Evolutionary conservation across 2,797 vertebrate genomes (phyloP).

Genomic region (Halcyon smyrnensis): DNA sequence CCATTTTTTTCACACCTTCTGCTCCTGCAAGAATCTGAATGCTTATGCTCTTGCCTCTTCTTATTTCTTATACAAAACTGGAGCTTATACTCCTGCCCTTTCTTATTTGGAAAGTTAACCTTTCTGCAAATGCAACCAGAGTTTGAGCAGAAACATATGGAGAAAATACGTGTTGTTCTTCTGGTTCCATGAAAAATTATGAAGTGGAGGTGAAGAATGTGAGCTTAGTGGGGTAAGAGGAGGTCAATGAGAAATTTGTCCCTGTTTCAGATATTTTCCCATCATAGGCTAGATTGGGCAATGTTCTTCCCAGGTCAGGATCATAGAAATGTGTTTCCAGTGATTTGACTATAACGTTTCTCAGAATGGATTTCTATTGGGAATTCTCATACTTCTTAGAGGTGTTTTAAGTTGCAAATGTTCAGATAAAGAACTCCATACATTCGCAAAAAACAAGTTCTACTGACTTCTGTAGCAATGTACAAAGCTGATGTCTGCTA

Average conservation of each 20-base stretch:
- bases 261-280: slow-evolving; percentile 47
- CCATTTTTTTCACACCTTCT: not conserved
- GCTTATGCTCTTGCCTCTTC: not conserved
- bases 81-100: not conserved
- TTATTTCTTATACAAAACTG: not conserved
- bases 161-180: slow-evolving; percentile 1
- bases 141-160: slow-evolving; percentile 56
- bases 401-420: not conserved
- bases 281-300: not conserved
- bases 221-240: slow-evolving; percentile 12
- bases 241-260: slow-evolving; percentile 63
- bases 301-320: not conserved
- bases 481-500: not conserved
- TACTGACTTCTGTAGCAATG: not conserved
- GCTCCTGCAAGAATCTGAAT: not conserved
- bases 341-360: not conserved
- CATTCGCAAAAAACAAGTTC: not conserved
- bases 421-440: slow-evolving; percentile 25
- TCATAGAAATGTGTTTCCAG: not conserved
- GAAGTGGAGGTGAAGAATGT: slow-evolving; percentile 45
- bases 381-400: not conserved
- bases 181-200: slow-evolving; percentile 23
- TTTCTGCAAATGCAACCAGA: slow-evolving; percentile 1
- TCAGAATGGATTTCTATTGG: not conserved
- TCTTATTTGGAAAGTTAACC: slow-evolving; percentile 31